Evolutionary conservation across 2,797 vertebrate genomes (phyloP).

Genomic region (Arctocebus calabarensis): DNA sequence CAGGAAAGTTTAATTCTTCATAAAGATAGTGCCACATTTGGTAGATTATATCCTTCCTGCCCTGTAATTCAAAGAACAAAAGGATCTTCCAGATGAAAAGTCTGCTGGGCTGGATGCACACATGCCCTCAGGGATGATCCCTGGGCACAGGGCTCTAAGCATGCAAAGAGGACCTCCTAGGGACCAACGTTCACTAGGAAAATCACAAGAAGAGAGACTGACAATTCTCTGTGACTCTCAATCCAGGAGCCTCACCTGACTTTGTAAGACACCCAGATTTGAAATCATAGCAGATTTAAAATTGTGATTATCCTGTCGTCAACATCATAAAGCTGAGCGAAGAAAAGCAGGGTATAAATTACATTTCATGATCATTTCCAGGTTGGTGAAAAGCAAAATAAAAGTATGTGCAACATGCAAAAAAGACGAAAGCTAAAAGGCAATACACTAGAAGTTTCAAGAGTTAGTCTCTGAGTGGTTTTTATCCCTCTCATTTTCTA

Average conservation of each 20-base stretch:
- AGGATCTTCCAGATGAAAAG: neutral
- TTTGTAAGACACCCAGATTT: neutral
- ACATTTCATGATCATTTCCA: neutral
- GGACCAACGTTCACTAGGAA: neutral
- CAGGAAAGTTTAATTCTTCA: neutral
- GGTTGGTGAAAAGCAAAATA: constrained; percentile 9
- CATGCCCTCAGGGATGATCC: neutral
- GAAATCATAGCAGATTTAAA: neutral
- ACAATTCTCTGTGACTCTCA: neutral
- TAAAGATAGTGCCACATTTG: neutral
- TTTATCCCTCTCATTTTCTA: neutral
- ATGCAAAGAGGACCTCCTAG: neutral
- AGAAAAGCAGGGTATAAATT: neutral
- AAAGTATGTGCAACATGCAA: neutral
- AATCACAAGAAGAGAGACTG: neutral
- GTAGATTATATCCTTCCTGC: neutral
- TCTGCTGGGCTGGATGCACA: neutral
- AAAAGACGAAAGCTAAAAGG: neutral
- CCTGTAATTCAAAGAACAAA: neutral
- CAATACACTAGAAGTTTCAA: neutral
- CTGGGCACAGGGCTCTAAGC: neutral
- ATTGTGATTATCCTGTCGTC: neutral
- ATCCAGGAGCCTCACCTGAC: neutral
- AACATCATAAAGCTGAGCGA: neutral
- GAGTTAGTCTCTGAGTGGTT: neutral